Evolutionary conservation across 1,140 invertebrate species (phyloP).

Genomic region (Apis dorsata): DNA sequence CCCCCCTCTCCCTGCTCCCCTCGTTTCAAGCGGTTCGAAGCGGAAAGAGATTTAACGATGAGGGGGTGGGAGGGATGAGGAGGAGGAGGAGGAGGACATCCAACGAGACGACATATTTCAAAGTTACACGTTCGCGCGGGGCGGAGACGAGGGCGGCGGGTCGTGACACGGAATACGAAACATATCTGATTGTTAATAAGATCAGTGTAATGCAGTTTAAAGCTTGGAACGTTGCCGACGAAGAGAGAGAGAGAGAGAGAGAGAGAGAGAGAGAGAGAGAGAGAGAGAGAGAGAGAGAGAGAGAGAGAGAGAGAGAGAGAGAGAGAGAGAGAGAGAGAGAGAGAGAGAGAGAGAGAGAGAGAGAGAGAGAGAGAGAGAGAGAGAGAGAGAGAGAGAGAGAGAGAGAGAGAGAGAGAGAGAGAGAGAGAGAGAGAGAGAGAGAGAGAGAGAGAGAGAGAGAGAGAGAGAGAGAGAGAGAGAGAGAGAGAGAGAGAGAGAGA

Average conservation of each 20-base stretch:
- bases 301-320: no score
- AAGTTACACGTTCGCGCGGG: neutral
- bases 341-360: no score
- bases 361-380: no score
- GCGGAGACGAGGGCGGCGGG: neutral
- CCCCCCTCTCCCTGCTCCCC: neutral
- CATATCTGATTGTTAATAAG: slow-evolving; percentile 41
- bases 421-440: no score
- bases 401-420: no score
- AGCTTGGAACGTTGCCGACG: slow-evolving; percentile 7
- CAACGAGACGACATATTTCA: slow-evolving; percentile 1
- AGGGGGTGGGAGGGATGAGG: neutral
- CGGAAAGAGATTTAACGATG: slow-evolving; percentile 1
- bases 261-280: no score
- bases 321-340: no score
- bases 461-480: no score
- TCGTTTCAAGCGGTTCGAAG: neutral
- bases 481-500: no score
- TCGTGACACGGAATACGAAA: slow-evolving; percentile 14
- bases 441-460: no score
- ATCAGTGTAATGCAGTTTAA: slow-evolving; percentile 35
- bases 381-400: no score
- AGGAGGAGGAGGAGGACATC: neutral
- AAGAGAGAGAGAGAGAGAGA: neutral
- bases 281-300: no score